Percentiles rank a stretch among this genome's conserved stretches.
Conservation (phyloP, 2,797 vertebrate genomes). For the Molossus molossus region DNA sequence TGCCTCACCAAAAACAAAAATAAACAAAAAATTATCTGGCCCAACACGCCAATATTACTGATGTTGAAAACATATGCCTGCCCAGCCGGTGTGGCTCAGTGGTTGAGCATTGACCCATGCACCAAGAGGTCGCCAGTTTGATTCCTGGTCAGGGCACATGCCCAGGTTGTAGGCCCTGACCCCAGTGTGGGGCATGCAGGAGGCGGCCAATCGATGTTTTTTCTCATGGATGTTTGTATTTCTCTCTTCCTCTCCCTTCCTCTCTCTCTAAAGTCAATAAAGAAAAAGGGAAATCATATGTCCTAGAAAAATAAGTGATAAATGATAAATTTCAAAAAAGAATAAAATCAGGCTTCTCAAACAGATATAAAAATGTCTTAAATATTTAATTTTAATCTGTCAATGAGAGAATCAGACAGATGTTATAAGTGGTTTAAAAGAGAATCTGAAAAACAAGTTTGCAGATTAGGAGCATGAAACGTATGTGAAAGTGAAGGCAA, state of each 20-base stretch:
- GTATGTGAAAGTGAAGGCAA: neutral
- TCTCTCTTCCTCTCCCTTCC: too few species aligned
- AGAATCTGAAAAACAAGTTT: neutral
- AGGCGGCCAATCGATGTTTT: too few species aligned
- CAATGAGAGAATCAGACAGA: neutral
- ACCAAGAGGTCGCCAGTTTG: too few species aligned
- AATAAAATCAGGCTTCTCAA: neutral
- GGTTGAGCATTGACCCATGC: too few species aligned
- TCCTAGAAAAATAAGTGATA: neutral
- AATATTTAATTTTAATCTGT: neutral
- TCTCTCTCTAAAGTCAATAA: too few species aligned
- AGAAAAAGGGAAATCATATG: neutral
- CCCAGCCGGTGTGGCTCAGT: too few species aligned
- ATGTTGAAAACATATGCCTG: neutral
- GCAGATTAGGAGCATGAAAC: neutral
- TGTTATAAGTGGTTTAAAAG: neutral
- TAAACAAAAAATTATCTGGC: neutral
- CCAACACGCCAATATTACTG: neutral
- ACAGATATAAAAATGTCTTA: neutral
- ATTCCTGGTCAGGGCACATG: too few species aligned
- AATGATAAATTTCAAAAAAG: neutral
- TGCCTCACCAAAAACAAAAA: neutral
- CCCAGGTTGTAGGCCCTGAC: too few species aligned
- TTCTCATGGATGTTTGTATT: too few species aligned
- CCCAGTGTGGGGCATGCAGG: too few species aligned